Evolutionary conservation across 2,888 invertebrate genomes (phyloP).

Genomic region (Limnephilus auricula): DNA sequence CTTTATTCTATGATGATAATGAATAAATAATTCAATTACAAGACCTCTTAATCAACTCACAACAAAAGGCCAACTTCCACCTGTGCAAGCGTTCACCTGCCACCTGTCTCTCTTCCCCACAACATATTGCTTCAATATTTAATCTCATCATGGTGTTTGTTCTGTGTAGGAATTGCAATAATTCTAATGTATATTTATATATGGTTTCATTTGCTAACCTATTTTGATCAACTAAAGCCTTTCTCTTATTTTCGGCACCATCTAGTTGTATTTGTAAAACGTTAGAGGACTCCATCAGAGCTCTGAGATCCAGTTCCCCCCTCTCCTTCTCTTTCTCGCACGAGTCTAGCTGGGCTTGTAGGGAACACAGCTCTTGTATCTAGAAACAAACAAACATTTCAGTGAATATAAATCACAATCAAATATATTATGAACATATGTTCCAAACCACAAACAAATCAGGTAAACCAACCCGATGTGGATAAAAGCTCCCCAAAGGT

Average conservation of each 20-base stretch:
- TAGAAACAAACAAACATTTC: slow-evolving; percentile 66
- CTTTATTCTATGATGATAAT: too few relatives aligned
- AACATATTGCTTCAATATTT: neutral
- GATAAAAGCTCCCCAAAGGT: neutral
- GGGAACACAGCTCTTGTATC: slow-evolving; percentile 77
- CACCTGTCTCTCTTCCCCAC: too few relatives aligned
- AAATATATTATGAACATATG: neutral
- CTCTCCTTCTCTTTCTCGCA: slow-evolving; percentile 73
- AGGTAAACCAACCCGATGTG: neutral
- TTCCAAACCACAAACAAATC: neutral
- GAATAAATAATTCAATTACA: too few relatives aligned
- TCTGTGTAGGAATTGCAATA: too few relatives aligned
- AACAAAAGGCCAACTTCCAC: too few relatives aligned
- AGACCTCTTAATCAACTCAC: too few relatives aligned
- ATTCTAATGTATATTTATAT: too few relatives aligned
- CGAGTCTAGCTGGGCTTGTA: slow-evolving; percentile 76
- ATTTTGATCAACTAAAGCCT: slow-evolving; percentile 62
- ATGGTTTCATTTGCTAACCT: slow-evolving; percentile 7
- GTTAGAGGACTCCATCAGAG: slow-evolving; percentile 70
- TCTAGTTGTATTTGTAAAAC: slow-evolving; percentile 71
- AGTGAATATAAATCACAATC: neutral
- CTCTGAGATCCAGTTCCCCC: slow-evolving; percentile 71
- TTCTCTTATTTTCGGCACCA: slow-evolving; percentile 72
- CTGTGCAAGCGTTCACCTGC: too few relatives aligned
- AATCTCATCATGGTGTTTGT: too few relatives aligned